These are phyloP conservation scores for Mizuhopecten yessoensis DNA, from an alignment of 1,140 invertebrate genomes.

Conservation along the genomic window DNA sequence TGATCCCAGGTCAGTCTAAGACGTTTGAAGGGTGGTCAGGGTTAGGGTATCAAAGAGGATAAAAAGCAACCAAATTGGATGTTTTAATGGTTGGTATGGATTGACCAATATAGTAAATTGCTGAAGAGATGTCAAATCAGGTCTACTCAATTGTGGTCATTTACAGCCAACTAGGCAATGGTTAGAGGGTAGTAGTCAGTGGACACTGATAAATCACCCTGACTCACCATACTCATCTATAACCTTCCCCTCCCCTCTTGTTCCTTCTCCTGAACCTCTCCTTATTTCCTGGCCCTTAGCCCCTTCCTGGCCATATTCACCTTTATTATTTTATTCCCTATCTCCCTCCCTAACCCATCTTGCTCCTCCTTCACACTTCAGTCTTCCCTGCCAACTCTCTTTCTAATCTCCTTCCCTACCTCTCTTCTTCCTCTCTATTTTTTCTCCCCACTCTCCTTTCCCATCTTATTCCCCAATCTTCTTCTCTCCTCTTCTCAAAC, in stretches of 20 bases:
- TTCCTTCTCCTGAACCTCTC: too few species aligned
- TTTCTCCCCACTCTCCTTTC: not conserved
- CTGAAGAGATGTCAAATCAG: constrained; percentile 26
- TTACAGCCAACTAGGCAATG: not conserved
- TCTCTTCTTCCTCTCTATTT: too few species aligned
- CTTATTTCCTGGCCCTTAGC: too few species aligned
- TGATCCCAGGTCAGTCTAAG: not conserved
- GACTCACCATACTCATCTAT: too few species aligned
- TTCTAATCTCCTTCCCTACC: not conserved
- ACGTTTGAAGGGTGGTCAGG: not conserved
- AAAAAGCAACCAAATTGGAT: not conserved
- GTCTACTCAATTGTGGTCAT: not conserved
- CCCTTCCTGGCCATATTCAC: too few species aligned
- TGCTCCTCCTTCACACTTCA: too few species aligned
- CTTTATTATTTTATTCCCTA: too few species aligned
- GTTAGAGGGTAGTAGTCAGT: not conserved
- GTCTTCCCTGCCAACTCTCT: not conserved
- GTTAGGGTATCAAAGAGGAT: not conserved
- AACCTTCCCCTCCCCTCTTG: too few species aligned
- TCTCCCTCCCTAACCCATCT: too few species aligned
- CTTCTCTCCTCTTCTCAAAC: too few species aligned
- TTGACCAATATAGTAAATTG: not conserved
- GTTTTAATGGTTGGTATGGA: constrained; percentile 5
- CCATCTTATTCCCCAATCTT: not conserved
- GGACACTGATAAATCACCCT: too few species aligned